Conservation (phyloP, 1,140 invertebrate genomes). For the Euwallacea similis region DNA sequence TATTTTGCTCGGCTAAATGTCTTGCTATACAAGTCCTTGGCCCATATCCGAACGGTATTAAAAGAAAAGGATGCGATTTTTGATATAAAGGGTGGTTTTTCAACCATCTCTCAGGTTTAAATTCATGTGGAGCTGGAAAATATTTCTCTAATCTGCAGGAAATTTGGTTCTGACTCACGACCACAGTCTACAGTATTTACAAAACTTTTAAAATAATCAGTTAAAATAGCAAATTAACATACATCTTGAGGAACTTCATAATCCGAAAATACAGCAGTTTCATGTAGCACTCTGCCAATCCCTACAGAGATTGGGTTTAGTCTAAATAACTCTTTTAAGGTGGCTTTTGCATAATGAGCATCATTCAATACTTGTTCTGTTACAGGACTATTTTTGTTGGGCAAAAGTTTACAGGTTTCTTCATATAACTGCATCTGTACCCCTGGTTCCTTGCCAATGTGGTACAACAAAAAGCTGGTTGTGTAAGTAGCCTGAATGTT, state of each 20-base stretch:
- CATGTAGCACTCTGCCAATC: constrained; percentile 74
- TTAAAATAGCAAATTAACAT: constrained; percentile 51
- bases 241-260: constrained; percentile 85
- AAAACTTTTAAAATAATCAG: not conserved
- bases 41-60: constrained; percentile 88
- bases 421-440: constrained; percentile 72
- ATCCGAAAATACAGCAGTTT: constrained; percentile 76
- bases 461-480: constrained; percentile 78
- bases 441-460: constrained; percentile 72
- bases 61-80: constrained; percentile 72
- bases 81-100: constrained; percentile 56
- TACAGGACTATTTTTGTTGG: constrained; percentile 57
- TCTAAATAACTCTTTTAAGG: constrained; percentile 82
- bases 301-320: constrained; percentile 83
- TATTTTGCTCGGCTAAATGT: constrained; percentile 86
- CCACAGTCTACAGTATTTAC: constrained; percentile 68
- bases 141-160: constrained; percentile 70
- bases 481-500: constrained; percentile 75
- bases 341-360: constrained; percentile 74
- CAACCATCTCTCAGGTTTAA: constrained; percentile 79
- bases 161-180: constrained; percentile 87
- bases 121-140: constrained; percentile 68
- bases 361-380: constrained; percentile 63
- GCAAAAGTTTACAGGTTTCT: constrained; percentile 65
- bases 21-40: constrained; percentile 84